phyloP scores from a whole-genome alignment of 2,888 invertebrate genomes.

The Adelphocoris suturalis region DNA sequence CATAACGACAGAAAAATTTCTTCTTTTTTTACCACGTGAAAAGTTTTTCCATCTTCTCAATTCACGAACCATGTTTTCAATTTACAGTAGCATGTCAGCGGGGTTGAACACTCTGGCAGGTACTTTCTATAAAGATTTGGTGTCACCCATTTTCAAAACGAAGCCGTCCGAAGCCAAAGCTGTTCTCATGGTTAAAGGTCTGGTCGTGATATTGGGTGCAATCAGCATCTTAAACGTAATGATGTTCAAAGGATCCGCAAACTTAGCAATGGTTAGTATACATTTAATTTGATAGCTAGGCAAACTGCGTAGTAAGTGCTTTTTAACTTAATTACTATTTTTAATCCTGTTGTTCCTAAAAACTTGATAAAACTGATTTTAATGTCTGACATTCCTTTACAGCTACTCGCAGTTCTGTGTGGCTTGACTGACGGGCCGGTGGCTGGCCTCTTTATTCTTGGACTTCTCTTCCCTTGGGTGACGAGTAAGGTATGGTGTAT shows the following conservation, averaged over 20 bases:
- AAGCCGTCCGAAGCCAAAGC: constrained; percentile 80
- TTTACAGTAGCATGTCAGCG: constrained; percentile 83
- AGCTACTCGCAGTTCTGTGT: constrained; percentile 70
- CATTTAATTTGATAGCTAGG: no score
- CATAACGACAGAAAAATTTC: no score
- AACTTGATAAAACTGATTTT: no score
- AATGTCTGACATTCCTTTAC: constrained; percentile 25
- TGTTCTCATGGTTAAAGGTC: constrained; percentile 82
- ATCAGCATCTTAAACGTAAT: constrained; percentile 79
- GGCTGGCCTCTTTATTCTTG: constrained; percentile 71
- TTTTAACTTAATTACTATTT: no score
- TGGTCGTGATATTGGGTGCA: constrained; percentile 80
- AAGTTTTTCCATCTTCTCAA: no score
- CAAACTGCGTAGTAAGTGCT: no score
- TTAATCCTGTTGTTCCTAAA: no score
- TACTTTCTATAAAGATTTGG: constrained; percentile 84
- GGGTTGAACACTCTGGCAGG: constrained; percentile 84
- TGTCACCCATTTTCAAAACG: constrained; percentile 81
- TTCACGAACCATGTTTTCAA: no score
- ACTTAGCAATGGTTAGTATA: constrained; percentile 75
- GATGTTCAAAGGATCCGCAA: constrained; percentile 75
- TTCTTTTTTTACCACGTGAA: no score
- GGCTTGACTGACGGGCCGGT: constrained; percentile 71
- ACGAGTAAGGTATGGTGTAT: constrained; percentile 67
- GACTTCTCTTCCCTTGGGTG: constrained; percentile 71